These are phyloP conservation scores for Agrypnia vestita DNA, from an alignment of 1,140 invertebrate species.

Conservation along the genomic window DNA sequence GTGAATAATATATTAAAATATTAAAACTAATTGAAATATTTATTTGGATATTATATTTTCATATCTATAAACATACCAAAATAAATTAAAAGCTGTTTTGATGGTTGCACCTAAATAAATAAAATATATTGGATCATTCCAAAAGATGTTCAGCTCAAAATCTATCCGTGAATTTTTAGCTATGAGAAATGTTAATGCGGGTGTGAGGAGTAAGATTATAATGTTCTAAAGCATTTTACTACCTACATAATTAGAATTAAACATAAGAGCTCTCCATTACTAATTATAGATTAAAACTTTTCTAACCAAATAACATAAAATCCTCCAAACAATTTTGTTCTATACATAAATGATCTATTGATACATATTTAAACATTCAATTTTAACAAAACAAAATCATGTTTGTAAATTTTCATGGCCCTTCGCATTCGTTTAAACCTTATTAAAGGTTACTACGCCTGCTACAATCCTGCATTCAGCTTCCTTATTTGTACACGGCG, in stretches of 20 bases:
- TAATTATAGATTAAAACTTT: background rate
- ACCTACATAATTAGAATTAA: conserved; percentile 31
- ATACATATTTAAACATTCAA: too few relatives aligned
- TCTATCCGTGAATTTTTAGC: background rate
- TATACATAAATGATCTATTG: background rate
- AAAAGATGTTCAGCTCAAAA: background rate
- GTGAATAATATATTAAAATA: conserved; percentile 12
- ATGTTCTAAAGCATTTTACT: conserved; percentile 26
- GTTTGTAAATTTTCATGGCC: background rate
- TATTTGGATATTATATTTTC: conserved; percentile 15
- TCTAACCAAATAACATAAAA: background rate
- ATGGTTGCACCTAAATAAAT: background rate
- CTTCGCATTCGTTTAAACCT: background rate
- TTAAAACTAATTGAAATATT: conserved; percentile 36
- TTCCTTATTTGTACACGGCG: background rate
- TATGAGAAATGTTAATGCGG: conserved; percentile 10
- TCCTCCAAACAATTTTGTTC: conserved; percentile 7
- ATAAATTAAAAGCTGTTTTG: background rate
- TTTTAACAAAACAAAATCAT: conserved; percentile 9
- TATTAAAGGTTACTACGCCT: too few relatives aligned
- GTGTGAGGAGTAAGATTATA: conserved; percentile 23
- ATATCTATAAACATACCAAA: conserved; percentile 18
- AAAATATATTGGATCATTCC: too few relatives aligned
- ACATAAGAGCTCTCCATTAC: conserved; percentile 10
- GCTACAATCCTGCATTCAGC: too few relatives aligned